phyloP scores from a whole-genome alignment of 2,888 invertebrate genomes.

The Metacarcinus magister region DNA sequence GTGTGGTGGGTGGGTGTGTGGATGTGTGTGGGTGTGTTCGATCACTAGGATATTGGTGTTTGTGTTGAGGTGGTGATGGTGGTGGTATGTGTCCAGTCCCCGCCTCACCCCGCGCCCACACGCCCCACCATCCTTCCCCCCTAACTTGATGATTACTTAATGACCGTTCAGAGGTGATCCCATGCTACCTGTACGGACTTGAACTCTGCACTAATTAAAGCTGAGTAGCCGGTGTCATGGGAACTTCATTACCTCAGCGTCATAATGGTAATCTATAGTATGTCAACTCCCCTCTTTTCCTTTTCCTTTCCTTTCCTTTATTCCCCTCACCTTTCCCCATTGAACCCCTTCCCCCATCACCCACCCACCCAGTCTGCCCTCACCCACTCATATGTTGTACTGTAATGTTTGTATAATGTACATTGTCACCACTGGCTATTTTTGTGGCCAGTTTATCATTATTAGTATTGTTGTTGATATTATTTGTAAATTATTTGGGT shows the following conservation, averaged over 20 bases:
- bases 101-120: background rate
- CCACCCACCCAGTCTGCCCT: background rate
- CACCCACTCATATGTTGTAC: background rate
- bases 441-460: background rate
- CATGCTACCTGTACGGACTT: background rate
- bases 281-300: background rate
- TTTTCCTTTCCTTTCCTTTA: background rate
- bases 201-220: constrained; percentile 4
- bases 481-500: background rate
- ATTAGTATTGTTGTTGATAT: background rate
- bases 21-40: background rate
- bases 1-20: constrained; percentile 12
- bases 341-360: background rate
- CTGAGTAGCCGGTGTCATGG: background rate
- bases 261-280: background rate
- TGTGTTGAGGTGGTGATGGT: background rate
- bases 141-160: background rate
- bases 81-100: background rate
- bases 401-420: background rate
- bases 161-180: background rate
- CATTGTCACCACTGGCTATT: background rate
- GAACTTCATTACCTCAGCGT: background rate
- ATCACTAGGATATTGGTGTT: background rate
- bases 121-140: background rate
- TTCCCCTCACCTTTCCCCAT: background rate